Evolutionary conservation across 2,888 invertebrate genomes (phyloP).

Genomic region (Helicoverpa assulta): DNA sequence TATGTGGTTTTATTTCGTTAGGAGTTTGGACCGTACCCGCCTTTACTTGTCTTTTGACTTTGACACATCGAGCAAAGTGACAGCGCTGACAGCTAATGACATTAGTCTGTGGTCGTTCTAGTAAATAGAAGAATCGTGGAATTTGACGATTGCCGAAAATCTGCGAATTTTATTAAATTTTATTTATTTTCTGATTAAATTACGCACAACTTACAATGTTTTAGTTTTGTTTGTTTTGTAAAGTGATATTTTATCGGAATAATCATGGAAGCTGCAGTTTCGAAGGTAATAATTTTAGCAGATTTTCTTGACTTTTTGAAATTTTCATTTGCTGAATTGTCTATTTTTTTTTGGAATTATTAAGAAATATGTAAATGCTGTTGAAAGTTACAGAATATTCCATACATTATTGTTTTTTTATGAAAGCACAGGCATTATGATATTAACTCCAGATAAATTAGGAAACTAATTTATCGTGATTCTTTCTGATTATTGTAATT

Average conservation of each 20-base stretch:
- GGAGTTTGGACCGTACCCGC: too few relatives aligned
- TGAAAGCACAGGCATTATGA: too few relatives aligned
- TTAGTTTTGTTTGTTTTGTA: constrained; percentile 47
- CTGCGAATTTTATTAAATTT: constrained; percentile 48
- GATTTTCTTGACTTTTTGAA: constrained; percentile 6
- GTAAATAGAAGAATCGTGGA: constrained; percentile 60
- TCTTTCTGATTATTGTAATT: too few relatives aligned
- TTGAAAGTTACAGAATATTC: neutral
- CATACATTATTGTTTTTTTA: too few relatives aligned
- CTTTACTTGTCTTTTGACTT: constrained; percentile 17
- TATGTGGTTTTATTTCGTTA: too few relatives aligned
- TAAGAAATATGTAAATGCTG: neutral
- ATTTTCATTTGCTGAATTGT: neutral
- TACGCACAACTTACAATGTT: constrained; percentile 58
- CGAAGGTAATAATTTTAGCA: constrained; percentile 60
- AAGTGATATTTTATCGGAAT: constrained; percentile 35
- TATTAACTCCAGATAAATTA: too few relatives aligned
- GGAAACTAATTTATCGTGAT: too few relatives aligned
- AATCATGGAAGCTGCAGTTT: constrained; percentile 69
- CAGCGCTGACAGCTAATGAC: constrained; percentile 15
- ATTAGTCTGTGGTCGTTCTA: constrained; percentile 53
- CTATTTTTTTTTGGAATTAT: neutral
- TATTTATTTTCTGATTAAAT: constrained; percentile 36
- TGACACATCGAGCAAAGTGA: neutral
- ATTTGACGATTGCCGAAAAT: constrained; percentile 58